Conservation (phyloP, 1,140 invertebrate species). For the Nebria ingens region DNA sequence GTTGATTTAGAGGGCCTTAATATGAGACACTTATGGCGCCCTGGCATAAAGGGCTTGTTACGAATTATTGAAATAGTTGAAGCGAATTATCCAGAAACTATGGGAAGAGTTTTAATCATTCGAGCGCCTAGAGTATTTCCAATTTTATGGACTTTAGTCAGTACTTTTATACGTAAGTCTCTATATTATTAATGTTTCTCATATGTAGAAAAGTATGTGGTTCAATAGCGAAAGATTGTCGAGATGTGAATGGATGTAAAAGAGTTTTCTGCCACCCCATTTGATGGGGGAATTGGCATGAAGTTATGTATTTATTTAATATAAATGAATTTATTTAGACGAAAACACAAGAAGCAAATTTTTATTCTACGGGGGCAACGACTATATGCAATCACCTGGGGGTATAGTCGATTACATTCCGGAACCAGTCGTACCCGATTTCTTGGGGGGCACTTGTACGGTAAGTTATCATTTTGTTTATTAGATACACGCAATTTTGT, state of each 20-base stretch:
- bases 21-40: constrained; percentile 92
- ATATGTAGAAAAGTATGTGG: too few species aligned
- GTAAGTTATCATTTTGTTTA: constrained; percentile 40
- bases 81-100: constrained; percentile 92
- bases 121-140: constrained; percentile 88
- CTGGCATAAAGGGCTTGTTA: constrained; percentile 81
- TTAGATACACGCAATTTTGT: neutral
- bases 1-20: constrained; percentile 91
- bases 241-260: too few species aligned
- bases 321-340: too few species aligned
- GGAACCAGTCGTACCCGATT: constrained; percentile 80
- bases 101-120: constrained; percentile 80
- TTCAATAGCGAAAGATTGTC: too few species aligned
- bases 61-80: constrained; percentile 92
- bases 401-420: constrained; percentile 81
- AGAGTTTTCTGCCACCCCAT: too few species aligned
- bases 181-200: too few species aligned
- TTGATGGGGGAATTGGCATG: too few species aligned
- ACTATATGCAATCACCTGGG: constrained; percentile 63
- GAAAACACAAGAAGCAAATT: constrained; percentile 93
- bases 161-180: constrained; percentile 78
- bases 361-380: constrained; percentile 83
- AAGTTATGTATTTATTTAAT: too few species aligned
- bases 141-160: constrained; percentile 93
- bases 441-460: constrained; percentile 79